Evolutionary conservation across 2,888 invertebrate species (phyloP), one percentile per base, ranked within the genome.

Genomic region (Octonoba sinensis): DNA sequence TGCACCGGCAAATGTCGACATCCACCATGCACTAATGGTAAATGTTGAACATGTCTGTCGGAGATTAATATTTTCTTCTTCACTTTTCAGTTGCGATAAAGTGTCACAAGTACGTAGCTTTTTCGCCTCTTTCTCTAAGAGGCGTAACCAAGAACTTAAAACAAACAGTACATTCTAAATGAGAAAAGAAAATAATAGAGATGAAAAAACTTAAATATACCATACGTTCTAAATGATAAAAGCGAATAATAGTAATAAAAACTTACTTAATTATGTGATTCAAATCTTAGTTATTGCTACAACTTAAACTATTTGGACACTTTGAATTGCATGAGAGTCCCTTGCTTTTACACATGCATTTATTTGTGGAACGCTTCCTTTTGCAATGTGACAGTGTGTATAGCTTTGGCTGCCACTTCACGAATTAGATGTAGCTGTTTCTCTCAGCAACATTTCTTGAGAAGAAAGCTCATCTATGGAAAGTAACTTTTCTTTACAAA

Each of bases 401-500:
- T 70, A 65, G 54, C 60, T 64, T 70, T 77, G 64, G n/a, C n/a
- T n/a, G n/a, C n/a, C n/a, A n/a, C n/a, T n/a, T n/a, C n/a, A 57
- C 44, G 54, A 71, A 70, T 70, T 69, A 70, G 62, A n/a, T 64
- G 49, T 46, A 71, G 54, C 59, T 54, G 62, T 46, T 77, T 77
- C 71, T 71, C 44, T 77, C 64, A 51, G 77, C 46, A 24, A 78
- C 64, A 78, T n/a, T n/a, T n/a, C n/a, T n/a, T n/a, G n/a, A n/a
- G n/a, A n/a, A n/a, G n/a, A n/a, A n/a, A n/a, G n/a, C 22, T 78
- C 71, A 56, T 71, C 71, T 65, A 78, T 46, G 71, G 59, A 71
- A 78, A 78, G 78, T 65, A 71, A 46, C 76, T 77, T 67, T 75
- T 75, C 75, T 66, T 77, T 65, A 77, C 70, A 69, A 76, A 36